These are phyloP conservation scores for Natator depressus DNA, from an alignment of 2,113 vertebrate genomes.

Conservation along the genomic window DNA sequence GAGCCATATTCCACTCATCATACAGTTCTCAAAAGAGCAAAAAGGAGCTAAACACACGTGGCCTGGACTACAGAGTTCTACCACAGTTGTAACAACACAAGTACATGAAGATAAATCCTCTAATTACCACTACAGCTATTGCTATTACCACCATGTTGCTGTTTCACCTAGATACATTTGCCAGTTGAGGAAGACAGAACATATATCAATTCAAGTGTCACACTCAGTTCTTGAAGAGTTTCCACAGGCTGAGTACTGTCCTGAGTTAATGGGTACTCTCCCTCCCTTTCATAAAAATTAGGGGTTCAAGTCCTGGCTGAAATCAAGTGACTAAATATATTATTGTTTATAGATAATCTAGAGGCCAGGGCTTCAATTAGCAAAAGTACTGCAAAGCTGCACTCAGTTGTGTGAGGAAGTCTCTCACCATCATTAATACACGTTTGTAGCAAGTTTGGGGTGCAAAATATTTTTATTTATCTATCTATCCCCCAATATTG, in stretches of 20 bases:
- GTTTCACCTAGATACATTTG: neutral
- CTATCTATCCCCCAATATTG: constrained; percentile 67
- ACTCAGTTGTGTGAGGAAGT: constrained; percentile 66
- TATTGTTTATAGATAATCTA: constrained; percentile 49
- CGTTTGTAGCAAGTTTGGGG: constrained; percentile 62
- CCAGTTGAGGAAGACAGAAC: neutral
- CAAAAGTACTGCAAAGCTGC: constrained; percentile 34
- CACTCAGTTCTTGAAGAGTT: neutral
- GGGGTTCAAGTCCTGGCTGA: neutral
- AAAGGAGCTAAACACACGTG: neutral
- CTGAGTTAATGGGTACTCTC: constrained; percentile 8
- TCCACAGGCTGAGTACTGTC: neutral
- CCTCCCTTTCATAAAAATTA: constrained; percentile 5
- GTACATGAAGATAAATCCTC: neutral
- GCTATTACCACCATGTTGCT: neutral
- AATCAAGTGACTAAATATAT: constrained; percentile 38
- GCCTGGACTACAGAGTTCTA: neutral
- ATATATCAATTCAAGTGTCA: neutral
- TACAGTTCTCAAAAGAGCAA: neutral
- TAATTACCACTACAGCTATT: neutral
- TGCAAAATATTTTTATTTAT: constrained; percentile 17
- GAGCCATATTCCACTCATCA: neutral
- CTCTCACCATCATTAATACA: constrained; percentile 60
- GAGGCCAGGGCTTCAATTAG: constrained; percentile 50
- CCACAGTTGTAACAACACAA: neutral